Evolutionary conservation across 1,140 invertebrate species (phyloP), one percentile per base, ranked within the genome.

Genomic region (Drosophila lacertosa): DNA sequence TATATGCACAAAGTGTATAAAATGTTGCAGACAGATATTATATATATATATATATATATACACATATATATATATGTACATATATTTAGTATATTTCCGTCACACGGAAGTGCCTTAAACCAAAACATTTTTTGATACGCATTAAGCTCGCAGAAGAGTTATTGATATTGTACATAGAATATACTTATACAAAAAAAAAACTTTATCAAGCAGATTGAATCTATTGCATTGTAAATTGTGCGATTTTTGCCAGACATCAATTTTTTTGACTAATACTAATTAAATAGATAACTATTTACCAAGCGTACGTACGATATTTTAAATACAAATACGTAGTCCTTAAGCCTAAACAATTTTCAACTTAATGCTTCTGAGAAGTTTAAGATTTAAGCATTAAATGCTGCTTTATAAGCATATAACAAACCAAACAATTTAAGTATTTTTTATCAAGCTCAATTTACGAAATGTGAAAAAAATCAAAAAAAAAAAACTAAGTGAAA

Each of bases 71-170:
- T 57, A 66, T 48, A 69, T 79, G 58, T 76, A 73, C 55, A 35
- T 86, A 86, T 74, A 65, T 77, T 65, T 81, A 82, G 78, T 75
- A 90, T 89, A 90, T 91, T 91, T 91, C 89, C 89, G 89, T 91
- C 89, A 91, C 89, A 91, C 86, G 89, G 89, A 91, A 89, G 89
- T 91, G 89, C 89, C 89, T 91, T 91, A 91, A 65, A 84, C 57
- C 58, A 53, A 72, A 74, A n/a, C n/a, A n/a, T 81, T 82, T 86
- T 83, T 83, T 79, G 48, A 84, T 84, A 86, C 67, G 62, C 48
- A 72, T 72, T 71, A 35, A 29, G 37, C 62, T 71, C 60, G 29
- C n/a, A n/a, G 26, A 69, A 33, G 66, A 64, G 33, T 50, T 70
- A 70, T 65, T 44, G 51, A 70, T 24, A 70, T 50, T 67, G 64